Base-by-base conservation (phyloP, 2,113 vertebrate genomes). In the Sceloporus tristichus region DNA sequence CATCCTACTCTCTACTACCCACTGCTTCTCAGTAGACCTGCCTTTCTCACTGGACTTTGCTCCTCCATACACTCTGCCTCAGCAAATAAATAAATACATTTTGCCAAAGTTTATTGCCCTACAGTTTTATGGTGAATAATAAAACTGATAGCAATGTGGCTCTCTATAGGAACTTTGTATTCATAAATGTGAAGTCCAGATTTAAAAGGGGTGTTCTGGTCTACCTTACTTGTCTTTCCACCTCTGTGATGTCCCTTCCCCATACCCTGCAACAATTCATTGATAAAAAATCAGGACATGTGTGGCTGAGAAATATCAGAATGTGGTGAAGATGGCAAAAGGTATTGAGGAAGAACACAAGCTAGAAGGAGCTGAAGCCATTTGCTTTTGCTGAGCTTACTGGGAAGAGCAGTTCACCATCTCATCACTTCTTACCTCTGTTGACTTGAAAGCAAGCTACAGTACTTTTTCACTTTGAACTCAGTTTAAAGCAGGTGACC, bases 101-200 rank as follows among this genome's bases (percentile, higher is more conserved):
- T 79, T 1, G 38, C 40, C 74, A 42, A 71, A 16, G 0, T 1
- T 82, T 79, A 40, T 84, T 89, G 79, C 87, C 48, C 23, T 86
- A 84, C 87, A 40, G 14, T 73, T 93, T 94, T 94, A 93, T 29
- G 65, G 68, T 75, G 86, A 86, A 90, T 91, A 94, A 77, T 90
- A 94, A 93, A 92, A 54, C 9, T 38, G 71, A 70, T 88, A 93
- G 86, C 78, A 81, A 76, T 62, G 85, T 3, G 79, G 40, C 8
- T 54, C 70, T 73, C 70, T 85, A 79, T 77, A 88, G 88, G 90
- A 89, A 0, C 62, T 75, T 85, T 48, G 5, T 77, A 48, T 77
- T 84, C 88, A 91, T 94, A 87, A 14, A 90, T 91, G 87, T 56
- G 59, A 79, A 83, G 71, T n/a, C 42, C 40, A 79, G 48, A 38